Conservation (phyloP, 1,140 invertebrate genomes). For the Pantala flavescens region DNA sequence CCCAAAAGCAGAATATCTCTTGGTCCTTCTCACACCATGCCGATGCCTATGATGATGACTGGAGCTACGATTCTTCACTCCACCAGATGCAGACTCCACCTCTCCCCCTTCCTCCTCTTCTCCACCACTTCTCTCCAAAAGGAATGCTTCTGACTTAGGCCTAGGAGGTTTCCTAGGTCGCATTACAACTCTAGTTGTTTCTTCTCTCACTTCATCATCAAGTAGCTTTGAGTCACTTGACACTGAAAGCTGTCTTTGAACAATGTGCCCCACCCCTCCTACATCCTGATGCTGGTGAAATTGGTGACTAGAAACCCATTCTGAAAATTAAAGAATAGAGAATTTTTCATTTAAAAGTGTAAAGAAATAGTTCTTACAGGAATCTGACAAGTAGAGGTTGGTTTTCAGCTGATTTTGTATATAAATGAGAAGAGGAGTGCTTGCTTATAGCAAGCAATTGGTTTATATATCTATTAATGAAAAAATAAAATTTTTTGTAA, state of each 20-base stretch:
- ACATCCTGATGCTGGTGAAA: background rate
- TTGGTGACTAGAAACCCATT: constrained; percentile 1
- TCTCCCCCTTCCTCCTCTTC: background rate
- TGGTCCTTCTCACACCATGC: constrained; percentile 42
- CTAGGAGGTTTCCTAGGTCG: constrained; percentile 76
- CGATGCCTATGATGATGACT: constrained; percentile 41
- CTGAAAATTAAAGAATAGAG: background rate
- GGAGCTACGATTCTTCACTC: constrained; percentile 33
- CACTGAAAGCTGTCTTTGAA: constrained; percentile 76
- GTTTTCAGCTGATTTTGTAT: too few species aligned
- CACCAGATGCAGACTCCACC: constrained; percentile 30
- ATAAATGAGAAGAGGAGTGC: too few species aligned
- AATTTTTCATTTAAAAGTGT: too few species aligned
- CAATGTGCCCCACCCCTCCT: constrained; percentile 28
- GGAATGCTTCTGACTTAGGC: constrained; percentile 79
- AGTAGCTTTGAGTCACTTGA: constrained; percentile 82
- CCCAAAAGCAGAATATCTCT: constrained; percentile 84
- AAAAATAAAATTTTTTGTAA: too few species aligned
- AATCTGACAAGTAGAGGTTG: too few species aligned
- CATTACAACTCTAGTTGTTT: constrained; percentile 67
- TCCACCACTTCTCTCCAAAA: constrained; percentile 28
- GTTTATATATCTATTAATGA: too few species aligned
- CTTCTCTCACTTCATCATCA: constrained; percentile 72
- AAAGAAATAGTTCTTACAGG: too few species aligned
- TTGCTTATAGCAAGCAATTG: too few species aligned